Percentiles rank a stretch among this genome's conserved stretches.
These are phyloP conservation scores for Plebejus melissa DNA, from an alignment of 2,888 invertebrate species.

Conservation along the genomic window DNA sequence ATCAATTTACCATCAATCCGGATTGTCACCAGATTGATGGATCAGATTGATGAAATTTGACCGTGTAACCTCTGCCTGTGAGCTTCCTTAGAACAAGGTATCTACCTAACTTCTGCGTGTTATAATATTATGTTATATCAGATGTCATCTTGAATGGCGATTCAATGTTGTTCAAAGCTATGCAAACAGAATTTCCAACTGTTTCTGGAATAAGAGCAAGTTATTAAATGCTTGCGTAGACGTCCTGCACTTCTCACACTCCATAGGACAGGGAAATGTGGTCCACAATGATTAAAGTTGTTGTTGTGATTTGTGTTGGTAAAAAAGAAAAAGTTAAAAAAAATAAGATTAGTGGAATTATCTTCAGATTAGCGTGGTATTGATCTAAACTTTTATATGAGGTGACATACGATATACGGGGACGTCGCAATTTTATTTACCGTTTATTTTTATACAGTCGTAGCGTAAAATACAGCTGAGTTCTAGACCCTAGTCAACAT, in stretches of 20 bases:
- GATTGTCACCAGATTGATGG: no score
- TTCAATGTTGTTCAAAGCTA: background rate
- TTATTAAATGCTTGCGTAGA: background rate
- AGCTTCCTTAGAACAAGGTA: background rate
- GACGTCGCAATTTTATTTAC: background rate
- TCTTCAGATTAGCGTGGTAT: no score
- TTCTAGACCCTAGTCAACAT: no score
- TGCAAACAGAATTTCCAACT: background rate
- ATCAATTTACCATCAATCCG: no score
- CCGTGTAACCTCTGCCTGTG: no score
- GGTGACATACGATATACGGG: background rate
- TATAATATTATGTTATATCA: background rate
- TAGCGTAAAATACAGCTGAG: background rate
- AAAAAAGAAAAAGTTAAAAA: no score
- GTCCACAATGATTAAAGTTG: background rate
- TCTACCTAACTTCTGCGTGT: background rate
- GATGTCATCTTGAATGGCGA: background rate
- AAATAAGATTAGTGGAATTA: no score
- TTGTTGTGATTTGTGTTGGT: no score
- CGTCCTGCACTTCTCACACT: background rate
- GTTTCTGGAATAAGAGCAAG: background rate
- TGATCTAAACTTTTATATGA: background rate
- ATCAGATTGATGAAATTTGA: no score
- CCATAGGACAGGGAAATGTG: background rate
- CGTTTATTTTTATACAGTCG: background rate